Conservation (phyloP, 2,113 vertebrate species). For the Myotis lucifugus region DNA sequence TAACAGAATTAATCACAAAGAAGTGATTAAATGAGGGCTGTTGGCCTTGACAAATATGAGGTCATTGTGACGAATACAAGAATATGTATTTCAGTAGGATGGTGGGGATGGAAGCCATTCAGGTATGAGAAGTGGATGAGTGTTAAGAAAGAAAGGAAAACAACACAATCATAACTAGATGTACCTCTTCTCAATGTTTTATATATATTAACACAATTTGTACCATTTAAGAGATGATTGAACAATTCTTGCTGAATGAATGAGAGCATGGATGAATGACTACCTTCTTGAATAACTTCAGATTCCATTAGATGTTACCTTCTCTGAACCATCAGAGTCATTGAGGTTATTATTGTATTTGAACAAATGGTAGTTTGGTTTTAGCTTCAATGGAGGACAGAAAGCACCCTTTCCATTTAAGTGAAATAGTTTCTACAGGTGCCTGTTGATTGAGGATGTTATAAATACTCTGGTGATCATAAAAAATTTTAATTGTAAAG, state of each 20-base stretch:
- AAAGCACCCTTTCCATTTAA: background rate
- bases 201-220: background rate
- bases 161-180: background rate
- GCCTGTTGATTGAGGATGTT: background rate
- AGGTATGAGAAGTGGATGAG: background rate
- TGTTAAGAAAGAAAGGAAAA: conserved; percentile 39
- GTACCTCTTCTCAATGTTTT: background rate
- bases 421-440: background rate
- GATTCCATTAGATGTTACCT: background rate
- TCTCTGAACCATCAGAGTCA: background rate
- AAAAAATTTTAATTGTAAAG: background rate
- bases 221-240: conserved; percentile 27
- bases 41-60: background rate
- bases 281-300: background rate
- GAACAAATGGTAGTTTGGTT: background rate
- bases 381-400: conserved; percentile 17
- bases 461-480: background rate
- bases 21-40: background rate
- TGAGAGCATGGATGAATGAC: background rate
- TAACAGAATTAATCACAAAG: background rate
- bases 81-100: background rate
- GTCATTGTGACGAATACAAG: background rate
- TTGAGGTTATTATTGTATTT: conserved; percentile 10
- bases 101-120: background rate
- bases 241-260: background rate